phyloP scores from a whole-genome alignment of 2,113 vertebrate species.

The Sapayoa aenigma region DNA sequence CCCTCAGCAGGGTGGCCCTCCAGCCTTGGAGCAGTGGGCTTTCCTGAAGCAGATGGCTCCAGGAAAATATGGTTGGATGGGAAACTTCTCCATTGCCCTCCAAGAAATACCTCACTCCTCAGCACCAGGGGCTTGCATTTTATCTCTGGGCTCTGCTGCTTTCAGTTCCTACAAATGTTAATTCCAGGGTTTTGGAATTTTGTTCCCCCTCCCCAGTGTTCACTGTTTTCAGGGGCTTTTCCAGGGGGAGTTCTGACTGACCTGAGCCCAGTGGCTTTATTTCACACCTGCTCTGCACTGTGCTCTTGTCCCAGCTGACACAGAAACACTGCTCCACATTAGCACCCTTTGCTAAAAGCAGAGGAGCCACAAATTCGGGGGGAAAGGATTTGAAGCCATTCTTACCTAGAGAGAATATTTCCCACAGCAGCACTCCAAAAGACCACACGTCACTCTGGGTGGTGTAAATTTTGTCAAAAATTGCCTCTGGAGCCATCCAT shows the following conservation, averaged over 20 bases:
- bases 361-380: neutral
- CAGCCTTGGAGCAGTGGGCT: neutral
- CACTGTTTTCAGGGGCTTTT: neutral
- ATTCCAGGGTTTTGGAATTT: neutral
- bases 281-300: neutral
- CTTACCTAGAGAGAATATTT: conserved; percentile 95
- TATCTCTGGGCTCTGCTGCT: neutral
- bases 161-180: neutral
- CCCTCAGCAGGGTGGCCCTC: too few species aligned
- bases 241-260: neutral
- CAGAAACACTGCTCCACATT: neutral
- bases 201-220: neutral
- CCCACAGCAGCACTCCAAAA: conserved; percentile 92
- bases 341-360: neutral
- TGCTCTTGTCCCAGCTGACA: neutral
- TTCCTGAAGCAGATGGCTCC: neutral
- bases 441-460: conserved; percentile 96
- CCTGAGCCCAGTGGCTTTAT: neutral
- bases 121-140: neutral
- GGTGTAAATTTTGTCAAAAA: conserved; percentile 95
- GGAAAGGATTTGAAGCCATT: neutral
- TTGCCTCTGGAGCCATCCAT: conserved; percentile 96
- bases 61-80: neutral
- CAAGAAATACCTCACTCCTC: neutral
- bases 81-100: neutral